A percentile compares a stretch with the other conserved stretches of the same genome.
These are phyloP conservation scores for Microcebus lehilahytsara DNA, from an alignment of 2,113 vertebrate genomes.

Conservation along the genomic window DNA sequence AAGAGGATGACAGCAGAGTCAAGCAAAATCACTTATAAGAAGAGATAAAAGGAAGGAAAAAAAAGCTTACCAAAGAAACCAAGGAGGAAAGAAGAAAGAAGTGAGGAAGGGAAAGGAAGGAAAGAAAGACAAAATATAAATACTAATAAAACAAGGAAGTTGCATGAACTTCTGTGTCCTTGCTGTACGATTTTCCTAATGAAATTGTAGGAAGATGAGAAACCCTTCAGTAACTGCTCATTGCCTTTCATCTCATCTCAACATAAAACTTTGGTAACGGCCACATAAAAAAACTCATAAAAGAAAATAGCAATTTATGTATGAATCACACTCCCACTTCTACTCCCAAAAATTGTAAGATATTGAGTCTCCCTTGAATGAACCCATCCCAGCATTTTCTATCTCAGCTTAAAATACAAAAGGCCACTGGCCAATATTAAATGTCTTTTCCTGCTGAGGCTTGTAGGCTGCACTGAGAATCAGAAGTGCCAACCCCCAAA, in stretches of 20 bases:
- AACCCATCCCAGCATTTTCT: constrained; percentile 17
- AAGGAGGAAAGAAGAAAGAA: background rate
- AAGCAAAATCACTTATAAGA: background rate
- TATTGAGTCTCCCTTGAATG: constrained; percentile 16
- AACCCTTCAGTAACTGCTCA: background rate
- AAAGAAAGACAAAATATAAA: background rate
- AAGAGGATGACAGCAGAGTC: background rate
- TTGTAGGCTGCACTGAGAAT: background rate
- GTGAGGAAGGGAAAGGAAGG: background rate
- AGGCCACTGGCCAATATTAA: background rate
- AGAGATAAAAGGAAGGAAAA: background rate
- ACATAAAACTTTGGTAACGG: constrained; percentile 20
- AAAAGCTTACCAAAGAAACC: background rate
- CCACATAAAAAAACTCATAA: constrained; percentile 11
- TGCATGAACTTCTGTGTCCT: background rate
- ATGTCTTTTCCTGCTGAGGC: background rate
- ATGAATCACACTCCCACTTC: background rate
- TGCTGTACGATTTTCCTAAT: background rate
- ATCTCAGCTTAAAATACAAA: constrained; percentile 49
- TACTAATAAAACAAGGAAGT: background rate
- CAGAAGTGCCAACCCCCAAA: background rate
- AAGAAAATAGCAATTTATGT: constrained; percentile 37
- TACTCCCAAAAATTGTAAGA: constrained; percentile 41
- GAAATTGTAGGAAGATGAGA: background rate
- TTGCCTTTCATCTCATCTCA: background rate